Base-by-base conservation (phyloP, 2,113 vertebrate genomes). In the Barbus barbus region DNA sequence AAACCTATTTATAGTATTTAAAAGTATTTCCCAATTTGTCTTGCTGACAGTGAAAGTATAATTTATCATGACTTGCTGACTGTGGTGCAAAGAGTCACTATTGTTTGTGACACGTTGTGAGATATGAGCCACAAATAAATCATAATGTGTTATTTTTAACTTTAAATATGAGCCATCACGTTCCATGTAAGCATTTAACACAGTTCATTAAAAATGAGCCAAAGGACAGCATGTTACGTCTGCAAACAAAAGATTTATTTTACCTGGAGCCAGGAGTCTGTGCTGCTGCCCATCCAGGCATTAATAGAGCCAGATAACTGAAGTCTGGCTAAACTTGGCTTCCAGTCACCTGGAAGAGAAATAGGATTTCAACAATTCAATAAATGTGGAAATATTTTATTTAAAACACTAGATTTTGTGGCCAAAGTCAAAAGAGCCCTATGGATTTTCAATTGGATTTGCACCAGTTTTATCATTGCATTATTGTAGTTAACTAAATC, bases 221-320 rank as follows among this genome's bases (percentile, higher is more conserved):
- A 5, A 2, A 65, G 36, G 16, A 63, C 41, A 22, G 24, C 13
- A 11, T 65, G 44, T 56, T 75, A 22, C 63, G 18, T 14, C 6
- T 58, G 33, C 13, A 38, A 51, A 61, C 22, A 41, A 56, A 18
- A 11, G 6, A 1, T 53, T 48, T 33, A 1, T 92, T 90, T 61
- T 58, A 98, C 98, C 96, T 99, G 96, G 87, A 99, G 94, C 96
- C 96, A 98, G 36, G 97, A 93, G 0, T 86, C 91, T 4, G 48
- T 88, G 16, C 82, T 85, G 38, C 81, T 90, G 0, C 94, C 95
- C 83, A 96, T 97, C 98, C 98, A 99, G 13, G 97, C 97, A 4
- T 99, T 99, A 88, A 97, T 87, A 20, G 94, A 95, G 86, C 96
- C 96, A 0, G 92, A 90, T 77, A 95, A 92, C 31, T 95, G 88